These are phyloP conservation scores for Trypoxylus dichotomus DNA, from an alignment of 1,140 invertebrate species.

Conservation along the genomic window DNA sequence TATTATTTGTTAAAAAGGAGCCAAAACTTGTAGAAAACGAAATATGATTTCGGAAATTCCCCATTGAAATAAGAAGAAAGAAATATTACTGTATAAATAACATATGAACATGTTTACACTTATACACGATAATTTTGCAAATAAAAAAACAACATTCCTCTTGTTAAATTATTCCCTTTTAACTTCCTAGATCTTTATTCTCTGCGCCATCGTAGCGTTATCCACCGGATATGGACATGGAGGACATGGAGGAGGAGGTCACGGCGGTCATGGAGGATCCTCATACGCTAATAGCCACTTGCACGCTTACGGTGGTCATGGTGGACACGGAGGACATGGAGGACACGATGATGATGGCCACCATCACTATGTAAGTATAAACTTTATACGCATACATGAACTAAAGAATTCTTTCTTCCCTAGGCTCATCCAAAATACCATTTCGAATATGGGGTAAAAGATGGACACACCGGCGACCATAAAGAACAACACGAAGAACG, in stretches of 20 bases:
- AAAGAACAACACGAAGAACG: conserved; percentile 56
- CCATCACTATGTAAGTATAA: conserved; percentile 16
- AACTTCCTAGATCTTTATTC: neutral
- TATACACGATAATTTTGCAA: too few species aligned
- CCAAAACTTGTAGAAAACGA: too few species aligned
- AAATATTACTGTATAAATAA: too few species aligned
- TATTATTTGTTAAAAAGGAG: too few species aligned
- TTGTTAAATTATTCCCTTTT: neutral
- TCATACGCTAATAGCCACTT: conserved; percentile 22
- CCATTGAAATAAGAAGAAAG: too few species aligned
- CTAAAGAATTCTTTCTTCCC: neutral
- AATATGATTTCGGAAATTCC: too few species aligned
- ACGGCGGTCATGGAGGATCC: conserved; percentile 4
- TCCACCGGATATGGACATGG: conserved; percentile 23
- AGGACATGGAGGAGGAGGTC: conserved; percentile 24
- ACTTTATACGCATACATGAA: neutral
- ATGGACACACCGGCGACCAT: conserved; percentile 70
- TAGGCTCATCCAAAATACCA: conserved; percentile 55
- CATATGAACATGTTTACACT: too few species aligned
- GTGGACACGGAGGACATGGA: neutral
- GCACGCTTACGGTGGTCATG: conserved; percentile 8
- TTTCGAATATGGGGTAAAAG: conserved; percentile 73
- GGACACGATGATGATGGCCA: conserved; percentile 16
- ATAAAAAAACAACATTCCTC: too few species aligned
- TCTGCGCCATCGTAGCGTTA: conserved; percentile 27